These are phyloP conservation scores for Heliocidaris tuberculata DNA, from an alignment of 35 echinoderm and acorn worm species.

Conservation along the genomic window DNA sequence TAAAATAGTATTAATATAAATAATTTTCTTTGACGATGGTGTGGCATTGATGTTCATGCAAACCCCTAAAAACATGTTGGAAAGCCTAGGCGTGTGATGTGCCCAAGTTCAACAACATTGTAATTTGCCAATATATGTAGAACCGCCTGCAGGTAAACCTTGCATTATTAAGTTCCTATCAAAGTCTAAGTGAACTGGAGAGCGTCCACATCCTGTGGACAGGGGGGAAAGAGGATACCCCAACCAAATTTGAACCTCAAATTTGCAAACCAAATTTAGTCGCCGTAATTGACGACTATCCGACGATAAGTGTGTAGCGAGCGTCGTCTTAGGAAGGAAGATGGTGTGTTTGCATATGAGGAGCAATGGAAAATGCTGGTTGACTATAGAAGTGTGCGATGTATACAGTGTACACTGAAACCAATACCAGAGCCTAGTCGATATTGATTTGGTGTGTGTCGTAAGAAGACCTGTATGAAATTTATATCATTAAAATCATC, in stretches of 20 bases:
- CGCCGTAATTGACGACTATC: constrained; percentile 18
- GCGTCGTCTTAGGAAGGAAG: neutral
- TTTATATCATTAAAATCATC: neutral
- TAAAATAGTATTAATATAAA: too few species aligned
- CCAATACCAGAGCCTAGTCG: neutral
- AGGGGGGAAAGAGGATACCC: constrained; percentile 2
- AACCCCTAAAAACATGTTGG: neutral
- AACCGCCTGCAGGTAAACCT: neutral
- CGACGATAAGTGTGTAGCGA: neutral
- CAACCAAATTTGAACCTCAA: constrained; percentile 30
- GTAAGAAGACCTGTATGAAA: neutral
- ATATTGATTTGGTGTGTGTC: neutral
- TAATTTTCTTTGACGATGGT: too few species aligned
- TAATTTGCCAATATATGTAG: neutral
- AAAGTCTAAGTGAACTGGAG: neutral
- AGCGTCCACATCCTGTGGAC: neutral
- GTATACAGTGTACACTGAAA: neutral
- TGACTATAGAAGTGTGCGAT: too few species aligned
- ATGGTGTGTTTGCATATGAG: neutral
- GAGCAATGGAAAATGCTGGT: neutral
- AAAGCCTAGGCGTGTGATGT: neutral
- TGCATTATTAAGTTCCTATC: constrained; percentile 11
- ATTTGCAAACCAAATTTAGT: constrained; percentile 39
- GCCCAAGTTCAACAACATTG: neutral
- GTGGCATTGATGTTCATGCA: too few species aligned